A percentile compares a stretch with the other conserved stretches of the same genome.
Evolutionary conservation across 35 echinoderm and acorn worm genomes (phyloP).

Genomic region (Eucidaris tribuloides): DNA sequence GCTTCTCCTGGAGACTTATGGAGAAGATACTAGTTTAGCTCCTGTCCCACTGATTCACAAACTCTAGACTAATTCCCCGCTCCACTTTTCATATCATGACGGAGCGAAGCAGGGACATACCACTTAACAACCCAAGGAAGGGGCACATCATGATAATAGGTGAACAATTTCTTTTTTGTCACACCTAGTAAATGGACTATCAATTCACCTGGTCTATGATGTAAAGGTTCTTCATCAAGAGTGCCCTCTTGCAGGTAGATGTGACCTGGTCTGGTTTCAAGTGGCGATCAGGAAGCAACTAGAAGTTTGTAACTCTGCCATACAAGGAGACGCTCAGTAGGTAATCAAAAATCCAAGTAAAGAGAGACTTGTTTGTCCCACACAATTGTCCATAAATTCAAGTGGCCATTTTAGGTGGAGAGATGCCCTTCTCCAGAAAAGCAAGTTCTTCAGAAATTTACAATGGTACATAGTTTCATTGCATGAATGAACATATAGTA

Average conservation of each 20-base stretch:
- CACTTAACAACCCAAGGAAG: too few relatives aligned
- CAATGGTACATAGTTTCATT: conserved; percentile 9
- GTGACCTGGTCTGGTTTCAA: conserved; percentile 16
- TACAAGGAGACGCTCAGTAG: not conserved
- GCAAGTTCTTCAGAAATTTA: not conserved
- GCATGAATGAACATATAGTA: not conserved
- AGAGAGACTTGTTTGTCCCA: not conserved
- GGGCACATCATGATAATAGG: too few relatives aligned
- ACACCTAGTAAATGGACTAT: too few relatives aligned
- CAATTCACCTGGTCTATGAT: conserved; percentile 16
- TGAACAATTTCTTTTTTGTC: too few relatives aligned
- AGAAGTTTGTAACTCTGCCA: not conserved
- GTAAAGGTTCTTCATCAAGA: not conserved
- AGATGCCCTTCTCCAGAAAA: not conserved
- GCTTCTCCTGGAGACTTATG: too few relatives aligned
- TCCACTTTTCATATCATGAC: too few relatives aligned
- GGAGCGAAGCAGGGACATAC: too few relatives aligned
- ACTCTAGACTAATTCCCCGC: too few relatives aligned
- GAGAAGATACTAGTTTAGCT: too few relatives aligned
- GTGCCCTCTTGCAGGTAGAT: not conserved
- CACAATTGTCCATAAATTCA: conserved; percentile 8
- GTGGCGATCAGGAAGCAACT: conserved; percentile 7
- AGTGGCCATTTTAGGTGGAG: not conserved
- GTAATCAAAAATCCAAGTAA: not conserved
- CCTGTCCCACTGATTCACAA: too few relatives aligned